Evolutionary conservation across 2,888 invertebrate species (phyloP), one percentile per base, ranked within the genome.

Genomic region (Mythimna vitellina): DNA sequence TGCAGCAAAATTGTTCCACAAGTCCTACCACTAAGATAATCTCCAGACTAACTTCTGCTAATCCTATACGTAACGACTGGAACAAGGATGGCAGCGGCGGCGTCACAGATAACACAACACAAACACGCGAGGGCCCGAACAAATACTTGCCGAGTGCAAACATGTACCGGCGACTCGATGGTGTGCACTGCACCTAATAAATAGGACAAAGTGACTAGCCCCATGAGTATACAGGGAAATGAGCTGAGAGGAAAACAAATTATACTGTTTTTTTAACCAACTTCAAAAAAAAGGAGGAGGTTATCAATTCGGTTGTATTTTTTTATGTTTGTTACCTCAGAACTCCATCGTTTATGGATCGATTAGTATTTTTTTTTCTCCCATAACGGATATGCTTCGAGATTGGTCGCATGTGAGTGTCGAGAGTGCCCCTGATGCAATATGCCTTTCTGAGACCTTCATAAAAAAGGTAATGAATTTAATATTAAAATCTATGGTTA

Each of bases 61-160:
- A 86, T 78, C 70, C 70, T 25, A 61, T 71, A 78, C 69, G 69
- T 62, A 80, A 63, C 46, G 69, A 62, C 38, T 65, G 51, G 71
- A 76, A 78, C 75, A 72, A 76, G 81, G 73, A 70, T 70, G 71
- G 60, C 65, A 76, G 78, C 73, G 67, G 78, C 32, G 74, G 65
- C 53, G 57, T 70, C 58, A 54, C 71, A 85, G 86, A 85, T 85
- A 86, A 76, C 81, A 61, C 68, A 84, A 83, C 78, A 81, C 76
- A 86, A 80, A 85, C 83, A 85, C 32, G 38, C 54, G 57, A 54
- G 68, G 38, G 53, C 75, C 78, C 73, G 56, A 74, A 77, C 81
- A 86, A 82, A 84, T 82, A 86, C 79, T 82, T 79, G 78, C 49
- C 56, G 58, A 42, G 72, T 14, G 73, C 81, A 86, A 84, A 85